These are phyloP conservation scores for Ctenopoma multispine DNA, from an alignment of 2,797 vertebrate genomes.

Conservation along the genomic window DNA sequence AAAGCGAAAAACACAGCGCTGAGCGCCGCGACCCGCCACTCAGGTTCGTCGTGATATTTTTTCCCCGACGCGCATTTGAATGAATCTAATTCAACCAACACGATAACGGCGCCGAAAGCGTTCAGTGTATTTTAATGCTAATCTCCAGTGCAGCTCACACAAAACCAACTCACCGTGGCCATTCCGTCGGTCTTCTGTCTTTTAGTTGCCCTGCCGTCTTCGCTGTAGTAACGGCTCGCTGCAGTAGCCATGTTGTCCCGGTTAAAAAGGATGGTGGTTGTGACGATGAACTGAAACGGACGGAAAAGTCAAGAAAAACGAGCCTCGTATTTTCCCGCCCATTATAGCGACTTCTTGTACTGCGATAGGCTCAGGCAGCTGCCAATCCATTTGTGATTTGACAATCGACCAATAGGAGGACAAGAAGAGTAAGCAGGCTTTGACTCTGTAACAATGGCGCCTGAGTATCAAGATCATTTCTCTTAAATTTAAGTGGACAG, in stretches of 20 bases:
- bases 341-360: rapidly evolving
- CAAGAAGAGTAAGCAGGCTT: rapidly evolving
- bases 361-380: conserved; percentile 45
- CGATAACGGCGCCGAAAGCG: rapidly evolving
- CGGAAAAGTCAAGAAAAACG: conserved; percentile 72
- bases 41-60: conserved; percentile 16
- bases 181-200: conserved; percentile 91
- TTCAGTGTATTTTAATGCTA: too few species aligned
- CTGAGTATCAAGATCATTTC: too few species aligned
- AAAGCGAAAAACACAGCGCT: rapidly evolving
- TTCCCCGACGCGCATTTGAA: background rate
- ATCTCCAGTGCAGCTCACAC: rapidly evolving
- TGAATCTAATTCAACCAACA: background rate
- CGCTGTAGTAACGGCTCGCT: conserved; percentile 91
- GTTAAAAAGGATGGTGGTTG: conserved; percentile 74
- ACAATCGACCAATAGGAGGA: conserved; percentile 38
- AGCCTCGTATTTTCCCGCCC: conserved; percentile 47
- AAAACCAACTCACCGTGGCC: conserved; percentile 70
- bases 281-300: conserved; percentile 76
- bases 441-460: too few species aligned
- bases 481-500: too few species aligned
- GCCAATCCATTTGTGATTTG: conserved; percentile 30
- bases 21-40: background rate
- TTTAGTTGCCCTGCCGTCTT: conserved; percentile 93
- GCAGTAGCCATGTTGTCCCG: conserved; percentile 88